Conservation (phyloP, 2,113 vertebrate genomes). For the Sturnus vulgaris region DNA sequence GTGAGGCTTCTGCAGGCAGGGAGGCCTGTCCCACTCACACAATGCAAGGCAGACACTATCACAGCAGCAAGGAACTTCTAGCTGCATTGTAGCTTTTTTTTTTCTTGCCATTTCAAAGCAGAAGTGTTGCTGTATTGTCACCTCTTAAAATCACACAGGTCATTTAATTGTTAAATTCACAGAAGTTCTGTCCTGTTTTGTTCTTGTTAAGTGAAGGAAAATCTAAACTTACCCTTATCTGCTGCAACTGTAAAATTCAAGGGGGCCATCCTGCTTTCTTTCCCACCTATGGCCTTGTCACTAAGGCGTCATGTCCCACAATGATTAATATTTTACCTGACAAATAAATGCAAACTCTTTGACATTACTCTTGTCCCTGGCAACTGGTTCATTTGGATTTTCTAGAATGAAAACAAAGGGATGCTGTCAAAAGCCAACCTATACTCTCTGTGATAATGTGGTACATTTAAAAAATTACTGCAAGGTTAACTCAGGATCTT, state of each 20-base stretch:
- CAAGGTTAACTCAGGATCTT: background rate
- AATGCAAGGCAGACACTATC: rapidly evolving
- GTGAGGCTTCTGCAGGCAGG: background rate
- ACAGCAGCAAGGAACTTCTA: background rate
- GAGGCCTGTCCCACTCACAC: background rate
- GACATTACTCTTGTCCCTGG: background rate
- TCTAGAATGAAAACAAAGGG: background rate
- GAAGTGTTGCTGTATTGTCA: background rate
- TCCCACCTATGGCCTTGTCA: background rate
- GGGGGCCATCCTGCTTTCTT: background rate
- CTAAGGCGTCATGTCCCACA: background rate
- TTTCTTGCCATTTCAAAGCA: background rate
- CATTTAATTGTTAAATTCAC: background rate
- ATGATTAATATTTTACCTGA: background rate
- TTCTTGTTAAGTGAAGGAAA: background rate
- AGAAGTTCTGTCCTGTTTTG: background rate
- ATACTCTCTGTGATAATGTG: background rate
- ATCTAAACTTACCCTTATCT: background rate
- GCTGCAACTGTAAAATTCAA: background rate
- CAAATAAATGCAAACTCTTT: background rate
- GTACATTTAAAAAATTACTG: background rate
- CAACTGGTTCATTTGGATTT: background rate
- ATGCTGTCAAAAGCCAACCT: background rate
- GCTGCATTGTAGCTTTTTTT: background rate
- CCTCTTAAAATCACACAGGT: background rate